Conservation (phyloP, 1,140 invertebrate genomes). For the Pseudomyrmex dendroicus region DNA sequence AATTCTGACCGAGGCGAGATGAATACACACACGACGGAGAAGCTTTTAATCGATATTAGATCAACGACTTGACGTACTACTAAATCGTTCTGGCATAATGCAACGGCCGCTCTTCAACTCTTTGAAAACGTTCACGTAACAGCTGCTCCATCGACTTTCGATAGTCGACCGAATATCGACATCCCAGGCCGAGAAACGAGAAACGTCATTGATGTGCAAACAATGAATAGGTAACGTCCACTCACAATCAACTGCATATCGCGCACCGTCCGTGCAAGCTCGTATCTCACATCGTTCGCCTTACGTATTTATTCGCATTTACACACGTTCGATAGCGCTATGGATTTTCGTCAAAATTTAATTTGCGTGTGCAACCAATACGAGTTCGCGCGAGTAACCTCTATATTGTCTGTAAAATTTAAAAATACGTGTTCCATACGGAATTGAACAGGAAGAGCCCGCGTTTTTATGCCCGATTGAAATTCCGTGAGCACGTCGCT, state of each 20-base stretch:
- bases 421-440: background rate
- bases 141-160: constrained; percentile 21
- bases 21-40: background rate
- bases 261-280: background rate
- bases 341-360: background rate
- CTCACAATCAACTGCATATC: background rate
- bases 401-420: background rate
- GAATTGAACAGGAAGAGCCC: background rate
- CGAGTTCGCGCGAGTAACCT: no score
- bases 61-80: background rate
- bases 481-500: background rate
- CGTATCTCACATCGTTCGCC: background rate
- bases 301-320: background rate
- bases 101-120: background rate
- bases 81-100: constrained; percentile 15
- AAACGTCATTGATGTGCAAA: constrained; percentile 36
- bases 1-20: no score
- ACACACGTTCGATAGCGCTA: background rate
- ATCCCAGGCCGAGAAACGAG: constrained; percentile 33
- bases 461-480: background rate
- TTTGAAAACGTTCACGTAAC: constrained; percentile 9
- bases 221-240: constrained; percentile 44
- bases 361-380: background rate
- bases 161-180: constrained; percentile 34
- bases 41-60: background rate